phyloP scores from a whole-genome alignment of 2,797 vertebrate species.

The Vespertilio murinus region DNA sequence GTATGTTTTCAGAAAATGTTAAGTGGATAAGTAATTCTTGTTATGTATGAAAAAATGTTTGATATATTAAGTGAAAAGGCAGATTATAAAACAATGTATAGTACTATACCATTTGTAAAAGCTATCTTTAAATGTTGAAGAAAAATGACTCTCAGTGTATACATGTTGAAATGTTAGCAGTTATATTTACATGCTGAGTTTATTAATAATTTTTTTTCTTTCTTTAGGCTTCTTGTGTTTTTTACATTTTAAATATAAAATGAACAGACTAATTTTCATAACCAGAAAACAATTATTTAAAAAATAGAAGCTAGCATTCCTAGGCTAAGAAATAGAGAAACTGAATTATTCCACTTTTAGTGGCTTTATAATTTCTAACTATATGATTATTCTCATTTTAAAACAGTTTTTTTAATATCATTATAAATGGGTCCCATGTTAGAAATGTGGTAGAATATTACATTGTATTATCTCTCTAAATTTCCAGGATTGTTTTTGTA shows the following conservation, averaged over 20 bases:
- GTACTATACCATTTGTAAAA: neutral
- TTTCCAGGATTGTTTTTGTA: neutral
- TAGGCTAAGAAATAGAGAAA: neutral
- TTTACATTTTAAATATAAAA: neutral
- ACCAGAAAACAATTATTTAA: neutral
- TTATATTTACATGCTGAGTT: neutral
- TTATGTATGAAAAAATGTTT: neutral
- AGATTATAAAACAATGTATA: neutral
- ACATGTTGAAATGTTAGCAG: neutral
- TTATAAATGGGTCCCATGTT: neutral
- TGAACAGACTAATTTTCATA: neutral
- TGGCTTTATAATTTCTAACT: neutral
- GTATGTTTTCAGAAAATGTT: conserved; percentile 32
- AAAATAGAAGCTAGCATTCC: neutral
- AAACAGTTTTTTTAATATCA: neutral
- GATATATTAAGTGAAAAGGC: neutral
- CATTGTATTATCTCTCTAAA: neutral
- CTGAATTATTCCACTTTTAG: neutral
- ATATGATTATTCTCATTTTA: conserved; percentile 23
- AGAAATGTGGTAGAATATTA: conserved; percentile 5
- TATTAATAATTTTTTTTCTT: neutral
- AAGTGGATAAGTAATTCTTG: neutral
- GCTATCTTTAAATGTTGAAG: neutral
- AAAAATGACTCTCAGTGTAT: neutral
- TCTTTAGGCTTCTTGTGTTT: neutral